Percentiles rank a stretch among this genome's conserved stretches.
Conservation (phyloP, 2,888 invertebrate species). For the Fabriciana adippe region DNA sequence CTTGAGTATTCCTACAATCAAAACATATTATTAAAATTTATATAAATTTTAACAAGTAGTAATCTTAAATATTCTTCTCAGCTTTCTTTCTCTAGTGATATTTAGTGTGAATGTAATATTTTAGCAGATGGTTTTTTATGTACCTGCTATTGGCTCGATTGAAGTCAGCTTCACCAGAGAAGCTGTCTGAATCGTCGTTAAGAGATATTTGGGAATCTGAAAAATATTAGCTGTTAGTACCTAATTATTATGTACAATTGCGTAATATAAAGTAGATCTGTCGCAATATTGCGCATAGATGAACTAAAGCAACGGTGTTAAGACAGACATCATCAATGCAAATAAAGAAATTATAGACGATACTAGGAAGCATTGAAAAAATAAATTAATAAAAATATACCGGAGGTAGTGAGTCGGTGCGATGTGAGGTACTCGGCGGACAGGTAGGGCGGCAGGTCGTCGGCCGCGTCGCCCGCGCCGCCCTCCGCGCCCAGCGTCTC, state of each 20-base stretch:
- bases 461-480: slow-evolving; percentile 81
- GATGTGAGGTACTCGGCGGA: slow-evolving; percentile 86
- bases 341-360: too few relatives aligned
- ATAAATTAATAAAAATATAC: slow-evolving; percentile 46
- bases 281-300: too few relatives aligned
- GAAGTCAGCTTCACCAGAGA: slow-evolving; percentile 66
- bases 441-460: slow-evolving; percentile 88
- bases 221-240: slow-evolving; percentile 36
- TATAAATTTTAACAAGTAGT: not conserved
- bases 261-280: too few relatives aligned
- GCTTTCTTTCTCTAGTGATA: too few relatives aligned
- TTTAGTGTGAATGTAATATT: too few relatives aligned
- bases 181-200: slow-evolving; percentile 78
- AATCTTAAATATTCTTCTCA: too few relatives aligned
- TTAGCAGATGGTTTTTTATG: slow-evolving; percentile 19
- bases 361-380: too few relatives aligned
- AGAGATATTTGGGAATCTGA: slow-evolving; percentile 80
- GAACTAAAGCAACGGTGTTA: too few relatives aligned
- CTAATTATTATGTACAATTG: not conserved
- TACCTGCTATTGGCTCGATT: slow-evolving; percentile 58
- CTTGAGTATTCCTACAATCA: slow-evolving; percentile 58
- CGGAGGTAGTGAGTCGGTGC: slow-evolving; percentile 72
- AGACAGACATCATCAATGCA: too few relatives aligned
- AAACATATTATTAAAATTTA: slow-evolving; percentile 7
- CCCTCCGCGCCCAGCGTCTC: slow-evolving; percentile 85